These are phyloP conservation scores for Pituophis catenifer DNA, from an alignment of 2,113 vertebrate species.

Conservation along the genomic window DNA sequence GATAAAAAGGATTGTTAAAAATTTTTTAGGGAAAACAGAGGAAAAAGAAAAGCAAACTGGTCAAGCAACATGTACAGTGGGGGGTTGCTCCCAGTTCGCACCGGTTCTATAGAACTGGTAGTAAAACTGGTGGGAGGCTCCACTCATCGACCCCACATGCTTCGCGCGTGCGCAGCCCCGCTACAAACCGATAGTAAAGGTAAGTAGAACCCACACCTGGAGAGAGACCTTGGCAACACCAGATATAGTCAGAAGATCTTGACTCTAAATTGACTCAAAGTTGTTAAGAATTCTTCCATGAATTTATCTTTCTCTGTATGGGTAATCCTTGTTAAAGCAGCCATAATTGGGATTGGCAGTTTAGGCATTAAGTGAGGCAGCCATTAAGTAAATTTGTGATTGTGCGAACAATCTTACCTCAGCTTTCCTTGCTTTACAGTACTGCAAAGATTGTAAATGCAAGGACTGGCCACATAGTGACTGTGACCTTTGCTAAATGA, in stretches of 20 bases:
- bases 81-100: too few relatives aligned
- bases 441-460: neutral
- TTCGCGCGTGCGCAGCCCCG: too few relatives aligned
- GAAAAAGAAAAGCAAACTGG: neutral
- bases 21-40: neutral
- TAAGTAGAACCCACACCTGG: neutral
- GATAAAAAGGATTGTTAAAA: neutral
- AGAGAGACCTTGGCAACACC: neutral
- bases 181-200: too few relatives aligned
- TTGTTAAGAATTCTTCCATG: neutral
- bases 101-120: too few relatives aligned
- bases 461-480: neutral
- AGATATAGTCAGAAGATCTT: neutral
- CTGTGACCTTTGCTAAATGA: neutral
- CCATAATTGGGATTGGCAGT: neutral
- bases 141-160: too few relatives aligned
- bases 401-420: neutral
- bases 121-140: too few relatives aligned
- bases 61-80: neutral
- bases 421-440: neutral
- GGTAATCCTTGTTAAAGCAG: neutral
- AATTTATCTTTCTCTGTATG: neutral
- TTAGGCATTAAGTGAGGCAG: neutral
- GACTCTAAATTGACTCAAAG: neutral
- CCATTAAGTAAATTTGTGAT: neutral